Base-by-base conservation (phyloP, 2,888 invertebrate species). In the Pantelozetes paolii region DNA sequence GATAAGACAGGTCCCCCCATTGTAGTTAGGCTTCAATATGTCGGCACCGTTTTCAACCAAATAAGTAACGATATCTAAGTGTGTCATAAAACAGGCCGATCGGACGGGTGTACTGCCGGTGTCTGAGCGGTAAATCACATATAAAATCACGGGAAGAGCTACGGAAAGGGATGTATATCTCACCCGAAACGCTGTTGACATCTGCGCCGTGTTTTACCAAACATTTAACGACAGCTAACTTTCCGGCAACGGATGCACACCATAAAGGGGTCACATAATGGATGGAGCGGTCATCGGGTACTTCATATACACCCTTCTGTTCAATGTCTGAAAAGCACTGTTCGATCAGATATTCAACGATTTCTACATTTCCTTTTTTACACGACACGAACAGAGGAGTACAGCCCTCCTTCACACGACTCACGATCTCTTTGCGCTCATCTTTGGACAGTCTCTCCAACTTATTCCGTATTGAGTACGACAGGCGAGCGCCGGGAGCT, bases 31-130 rank as follows among this genome's bases (percentile, higher is more conserved):
- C 78, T 87, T 87, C 79, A 89, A 87, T 78, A 80, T 79, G 74
- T 83, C 80, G 0, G 82, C 83, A 13, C 81, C 81, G 72, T 82
- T 77, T 26, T 80, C 80, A 3, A 82, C 81, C 6, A 82, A 78
- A 67, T 79, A 81, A 73, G 79, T 80, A 73, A 92, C 92, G 79
- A 89, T 89, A 80, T 90, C 90, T 76, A 89, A 83, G 83, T 92
- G 90, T 76, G 92, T 90, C 93, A 94, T 92, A 83, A 92, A 94
- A 83, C 94, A 94, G 15, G 94, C 93, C 75, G 92, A 92, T 79
- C 94, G 87, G 74, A 94, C 91, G 13, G 94, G 91, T 0, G 82
- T 82, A 13, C 92, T 93, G 76, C 93, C 92, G 32, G 90, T 89
- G 84, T 94, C 94, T 62, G 62, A 13, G n/a, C n/a, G n/a, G n/a